Evolutionary conservation across 2,888 invertebrate species (phyloP), one percentile per base, ranked within the genome.

Genomic region (Zeuzera pyrina): DNA sequence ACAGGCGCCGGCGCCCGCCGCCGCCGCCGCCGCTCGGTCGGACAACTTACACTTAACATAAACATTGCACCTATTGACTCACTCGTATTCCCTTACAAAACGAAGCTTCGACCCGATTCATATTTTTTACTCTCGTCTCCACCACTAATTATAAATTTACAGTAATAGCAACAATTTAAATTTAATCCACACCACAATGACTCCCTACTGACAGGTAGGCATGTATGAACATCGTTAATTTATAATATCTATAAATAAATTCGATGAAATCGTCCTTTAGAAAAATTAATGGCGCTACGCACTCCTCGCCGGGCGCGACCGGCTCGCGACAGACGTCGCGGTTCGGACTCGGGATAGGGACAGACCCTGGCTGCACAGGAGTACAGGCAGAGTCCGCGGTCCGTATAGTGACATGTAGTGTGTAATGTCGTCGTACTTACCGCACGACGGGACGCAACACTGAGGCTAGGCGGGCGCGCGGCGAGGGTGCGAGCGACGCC

Each of bases 231-330:
- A 65, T 72, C 67, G 63, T 77, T 68, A 69, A 65, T 78, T 76
- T 69, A 76, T 67, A 74, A 76, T 74, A 71, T 77, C 77, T 81
- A 81, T 74, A 79, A 79, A 79, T 81, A 81, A 81, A 81, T 81
- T 81, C 81, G 81, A 81, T 78, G 81, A 71, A 77, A 81, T 79
- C 72, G 81, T 81, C 81, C 70, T 65, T 76, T 66, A 68, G 64
- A 66, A 64, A 58, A 64, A 42, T 59, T 60, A 57, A 54, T 45
- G 47, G 56, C 67, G 63, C 55, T 42, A 41, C 49, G 62, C 67
- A 53, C 56, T 44, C 50, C 56, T 54, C 59, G 60, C 57, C 56
- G 52, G 43, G 43, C 48, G 47, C 51, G 43, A 42, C 30, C 41
- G 45, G 39, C 46, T n/a, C n/a, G n/a, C n/a, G n/a, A n/a, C n/a